phyloP scores from a whole-genome alignment of 2,888 invertebrate species.

The Onthophagus sagittarius region DNA sequence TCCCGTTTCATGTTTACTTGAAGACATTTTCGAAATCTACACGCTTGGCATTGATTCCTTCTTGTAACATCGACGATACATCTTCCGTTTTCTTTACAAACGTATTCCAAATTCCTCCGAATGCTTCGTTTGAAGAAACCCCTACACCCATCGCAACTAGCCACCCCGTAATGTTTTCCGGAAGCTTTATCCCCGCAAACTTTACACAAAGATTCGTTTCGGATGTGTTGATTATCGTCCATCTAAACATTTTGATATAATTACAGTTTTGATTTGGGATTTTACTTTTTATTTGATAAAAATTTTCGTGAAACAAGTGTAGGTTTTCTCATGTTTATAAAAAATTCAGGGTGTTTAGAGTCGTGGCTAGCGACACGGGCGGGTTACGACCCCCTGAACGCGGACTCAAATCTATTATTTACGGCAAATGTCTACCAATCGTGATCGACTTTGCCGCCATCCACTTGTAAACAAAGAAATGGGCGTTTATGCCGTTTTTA shows the following conservation, averaged over 20 bases:
- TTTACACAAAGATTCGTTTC: conserved; percentile 66
- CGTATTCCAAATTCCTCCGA: conserved; percentile 83
- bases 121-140: conserved; percentile 95
- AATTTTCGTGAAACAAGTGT: not conserved
- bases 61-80: conserved; percentile 90
- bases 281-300: not conserved
- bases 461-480: not conserved
- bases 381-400: not conserved
- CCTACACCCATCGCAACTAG: conserved; percentile 84
- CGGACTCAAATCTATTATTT: not conserved
- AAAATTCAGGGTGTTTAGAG: not conserved
- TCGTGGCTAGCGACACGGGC: not conserved
- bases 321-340: not conserved
- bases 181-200: conserved; percentile 86
- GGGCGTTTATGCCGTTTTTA: not conserved
- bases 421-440: not conserved
- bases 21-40: conserved; percentile 86
- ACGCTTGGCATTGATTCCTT: conserved; percentile 92
- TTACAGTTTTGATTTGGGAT: not conserved
- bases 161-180: conserved; percentile 88
- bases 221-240: conserved; percentile 42
- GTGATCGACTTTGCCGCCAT: not conserved
- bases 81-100: conserved; percentile 84
- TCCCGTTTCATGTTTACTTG: conserved; percentile 92
- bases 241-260: conserved; percentile 32